Conservation (phyloP, 2,888 invertebrate species). For the Cantharis nigra region DNA sequence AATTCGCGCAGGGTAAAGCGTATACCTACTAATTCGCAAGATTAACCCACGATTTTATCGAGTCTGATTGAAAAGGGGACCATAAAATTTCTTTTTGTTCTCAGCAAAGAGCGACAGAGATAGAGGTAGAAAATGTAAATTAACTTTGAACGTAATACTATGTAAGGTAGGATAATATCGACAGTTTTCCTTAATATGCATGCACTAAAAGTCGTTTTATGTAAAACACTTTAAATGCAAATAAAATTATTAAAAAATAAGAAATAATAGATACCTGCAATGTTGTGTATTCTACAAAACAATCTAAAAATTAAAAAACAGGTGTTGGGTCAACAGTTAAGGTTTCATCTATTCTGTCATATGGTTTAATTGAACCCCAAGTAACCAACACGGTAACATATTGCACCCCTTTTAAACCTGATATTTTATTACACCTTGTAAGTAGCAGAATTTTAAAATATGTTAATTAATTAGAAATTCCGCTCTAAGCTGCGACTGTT, state of each 20-base stretch:
- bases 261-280: background rate
- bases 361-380: background rate
- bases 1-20: background rate
- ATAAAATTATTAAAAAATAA: background rate
- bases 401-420: background rate
- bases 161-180: background rate
- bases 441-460: background rate
- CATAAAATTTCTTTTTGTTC: background rate
- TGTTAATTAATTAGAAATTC: background rate
- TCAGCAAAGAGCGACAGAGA: background rate
- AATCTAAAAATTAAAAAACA: background rate
- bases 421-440: background rate
- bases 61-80: background rate
- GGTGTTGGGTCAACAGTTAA: background rate
- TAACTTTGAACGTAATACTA: background rate
- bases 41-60: background rate
- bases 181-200: background rate
- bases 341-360: background rate
- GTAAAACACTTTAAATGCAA: background rate
- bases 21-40: background rate
- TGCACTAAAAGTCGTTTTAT: background rate
- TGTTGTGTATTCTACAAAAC: background rate
- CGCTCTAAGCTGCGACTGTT: background rate
- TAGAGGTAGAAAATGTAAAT: background rate
- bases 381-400: background rate